A percentile compares a stretch with the other conserved stretches of the same genome.
These are phyloP conservation scores for Podarcis cretensis DNA, from an alignment of 2,113 vertebrate species.

Conservation along the genomic window DNA sequence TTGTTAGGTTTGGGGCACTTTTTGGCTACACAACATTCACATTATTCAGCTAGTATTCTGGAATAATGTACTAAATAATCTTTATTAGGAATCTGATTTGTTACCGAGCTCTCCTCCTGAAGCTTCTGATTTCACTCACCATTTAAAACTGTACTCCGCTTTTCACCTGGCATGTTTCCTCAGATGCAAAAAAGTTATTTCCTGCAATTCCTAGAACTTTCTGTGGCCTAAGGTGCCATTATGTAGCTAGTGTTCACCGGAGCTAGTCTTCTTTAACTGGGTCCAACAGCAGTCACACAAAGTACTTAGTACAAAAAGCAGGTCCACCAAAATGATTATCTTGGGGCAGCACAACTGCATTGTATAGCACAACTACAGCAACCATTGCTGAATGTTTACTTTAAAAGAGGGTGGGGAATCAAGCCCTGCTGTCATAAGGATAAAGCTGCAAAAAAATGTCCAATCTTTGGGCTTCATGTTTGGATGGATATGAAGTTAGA, in stretches of 20 bases:
- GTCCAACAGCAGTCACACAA: fast-evolving
- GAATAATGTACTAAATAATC: not conserved
- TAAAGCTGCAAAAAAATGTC: not conserved
- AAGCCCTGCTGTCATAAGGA: not conserved
- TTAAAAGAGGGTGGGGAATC: not conserved
- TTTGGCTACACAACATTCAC: too few relatives aligned
- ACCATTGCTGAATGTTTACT: fast-evolving
- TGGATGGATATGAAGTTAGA: not conserved
- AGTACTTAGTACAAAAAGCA: not conserved
- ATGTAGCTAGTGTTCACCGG: fast-evolving
- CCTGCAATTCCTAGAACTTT: not conserved
- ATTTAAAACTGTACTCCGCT: not conserved
- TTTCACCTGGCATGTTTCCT: not conserved
- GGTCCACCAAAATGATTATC: not conserved
- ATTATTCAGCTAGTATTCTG: too few relatives aligned
- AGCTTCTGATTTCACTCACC: not conserved
- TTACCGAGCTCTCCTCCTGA: not conserved
- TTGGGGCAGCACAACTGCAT: fast-evolving
- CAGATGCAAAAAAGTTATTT: not conserved
- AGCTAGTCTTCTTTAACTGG: not conserved
- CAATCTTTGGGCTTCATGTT: not conserved
- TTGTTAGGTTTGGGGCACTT: too few relatives aligned
- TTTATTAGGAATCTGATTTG: not conserved
- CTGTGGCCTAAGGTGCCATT: fast-evolving
- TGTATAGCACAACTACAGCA: fast-evolving